Conservation (phyloP, 1,140 invertebrate genomes). For the Bombus difficillimus region DNA sequence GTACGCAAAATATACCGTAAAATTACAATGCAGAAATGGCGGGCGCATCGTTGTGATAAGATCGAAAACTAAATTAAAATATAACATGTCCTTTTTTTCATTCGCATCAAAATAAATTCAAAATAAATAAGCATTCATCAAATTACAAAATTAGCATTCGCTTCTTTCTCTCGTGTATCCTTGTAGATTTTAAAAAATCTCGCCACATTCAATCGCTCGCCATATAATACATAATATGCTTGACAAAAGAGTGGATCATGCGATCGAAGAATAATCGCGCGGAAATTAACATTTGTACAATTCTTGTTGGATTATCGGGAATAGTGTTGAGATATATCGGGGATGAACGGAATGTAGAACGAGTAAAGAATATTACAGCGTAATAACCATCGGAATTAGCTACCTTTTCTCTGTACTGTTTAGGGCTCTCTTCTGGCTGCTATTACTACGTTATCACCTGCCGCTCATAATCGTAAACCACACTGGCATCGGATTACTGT, state of each 20-base stretch:
- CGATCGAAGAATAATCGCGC: background rate
- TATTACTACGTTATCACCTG: constrained; percentile 57
- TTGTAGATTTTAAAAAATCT: background rate
- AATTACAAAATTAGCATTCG: background rate
- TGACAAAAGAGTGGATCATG: background rate
- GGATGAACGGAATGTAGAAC: background rate
- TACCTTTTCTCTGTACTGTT: constrained; percentile 6
- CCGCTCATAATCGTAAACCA: constrained; percentile 42
- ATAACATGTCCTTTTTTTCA: background rate
- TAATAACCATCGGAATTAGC: constrained; percentile 2
- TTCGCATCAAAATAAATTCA: constrained; percentile 1
- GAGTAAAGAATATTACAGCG: background rate
- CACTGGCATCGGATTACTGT: constrained; percentile 44
- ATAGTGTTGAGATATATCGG: background rate
- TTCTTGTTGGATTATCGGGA: constrained; percentile 36
- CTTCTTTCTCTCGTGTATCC: background rate
- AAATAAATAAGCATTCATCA: constrained; percentile 26
- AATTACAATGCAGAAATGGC: constrained; percentile 31
- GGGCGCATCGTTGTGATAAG: background rate
- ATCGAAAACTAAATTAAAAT: constrained; percentile 26
- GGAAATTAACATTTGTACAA: constrained; percentile 63
- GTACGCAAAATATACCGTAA: constrained; percentile 31
- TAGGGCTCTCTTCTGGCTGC: background rate
- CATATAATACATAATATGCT: background rate
- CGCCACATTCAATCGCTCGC: background rate